Percentiles rank a stretch among this genome's conserved stretches.
These are phyloP conservation scores for Pseudochaenichthys georgianus DNA, from an alignment of 2,797 vertebrate species.

Conservation along the genomic window DNA sequence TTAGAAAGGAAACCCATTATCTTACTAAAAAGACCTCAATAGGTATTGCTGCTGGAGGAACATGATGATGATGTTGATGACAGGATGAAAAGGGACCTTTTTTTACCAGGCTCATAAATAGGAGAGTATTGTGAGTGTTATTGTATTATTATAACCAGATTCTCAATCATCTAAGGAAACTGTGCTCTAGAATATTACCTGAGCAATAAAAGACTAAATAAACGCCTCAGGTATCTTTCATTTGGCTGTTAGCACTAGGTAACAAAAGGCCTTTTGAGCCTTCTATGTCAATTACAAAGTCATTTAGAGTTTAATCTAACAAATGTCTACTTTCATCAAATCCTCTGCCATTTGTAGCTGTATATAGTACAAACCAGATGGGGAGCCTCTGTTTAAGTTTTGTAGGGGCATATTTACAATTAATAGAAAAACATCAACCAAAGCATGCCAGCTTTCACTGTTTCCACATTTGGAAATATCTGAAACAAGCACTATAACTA, in stretches of 20 bases:
- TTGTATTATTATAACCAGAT: constrained; percentile 25
- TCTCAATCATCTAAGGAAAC: constrained; percentile 3
- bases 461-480: constrained; percentile 12
- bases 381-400: not conserved
- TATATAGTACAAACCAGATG: constrained; percentile 14
- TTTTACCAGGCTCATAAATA: constrained; percentile 48
- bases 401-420: constrained; percentile 10
- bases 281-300: not conserved
- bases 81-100: constrained; percentile 40
- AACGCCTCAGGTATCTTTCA: constrained; percentile 1
- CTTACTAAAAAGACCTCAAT: constrained; percentile 61
- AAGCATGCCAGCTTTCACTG: not conserved
- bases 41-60: constrained; percentile 54
- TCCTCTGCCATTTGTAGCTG: not conserved
- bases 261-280: constrained; percentile 1
- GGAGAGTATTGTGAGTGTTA: constrained; percentile 22
- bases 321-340: constrained; percentile 7
- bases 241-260: constrained; percentile 5
- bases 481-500: constrained; percentile 4
- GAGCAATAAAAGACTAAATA: constrained; percentile 1
- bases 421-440: not conserved
- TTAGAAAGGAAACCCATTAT: constrained; percentile 75
- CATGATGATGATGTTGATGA: constrained; percentile 56
- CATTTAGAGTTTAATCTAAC: not conserved
- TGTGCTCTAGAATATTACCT: not conserved